Base-by-base conservation (phyloP, 64 coral and sea anemone genomes). In the Dendronephthya gigantea region DNA sequence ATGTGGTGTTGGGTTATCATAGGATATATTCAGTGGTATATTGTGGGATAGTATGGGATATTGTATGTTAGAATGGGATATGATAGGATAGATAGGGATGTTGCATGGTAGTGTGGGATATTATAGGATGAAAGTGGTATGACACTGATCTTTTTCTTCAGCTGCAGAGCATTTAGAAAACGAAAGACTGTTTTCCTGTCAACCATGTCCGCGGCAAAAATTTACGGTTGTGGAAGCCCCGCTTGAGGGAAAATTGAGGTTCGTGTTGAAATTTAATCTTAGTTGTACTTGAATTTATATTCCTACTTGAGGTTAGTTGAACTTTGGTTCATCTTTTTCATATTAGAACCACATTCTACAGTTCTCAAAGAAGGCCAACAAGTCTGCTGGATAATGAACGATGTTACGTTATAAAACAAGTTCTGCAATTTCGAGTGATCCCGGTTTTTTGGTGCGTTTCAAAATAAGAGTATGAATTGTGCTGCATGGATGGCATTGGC, bases 351-450 rank as follows among this genome's bases (percentile, higher is more conserved):
- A 90, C 93, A 41, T 39, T 97, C 32, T 83, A 90, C 39, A 86
- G 84, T 82, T 93, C 91, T 35, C 84, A 87, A 25, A 89, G 72
- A 12, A 97, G 87, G 58, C 91, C 91, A 9, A 31, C 83, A 7
- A 97, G 91, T 88, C 82, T 97, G 49, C 31, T 93, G 38, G 94
- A 91, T 72, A 97, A 97, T 85, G 91, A 97, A 88, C 86, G 87
- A 49, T 87, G 91, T 68, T 93, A 88, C 33, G 91, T 97, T 32
- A 74, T 84, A 9, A 93, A 82, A 28, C 88, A 89, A 22, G 82
- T 93, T 74, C 83, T 97, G 84, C 89, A 93, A 45, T 90, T 91
- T 40, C 82, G 50, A 82, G 89, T 97, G 34, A 41, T 97, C 4
- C 79, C 62, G 40, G 23, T 83, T 35, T 93, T 50, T 39, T 93